phyloP scores from a whole-genome alignment of 2,797 vertebrate genomes.

The Lacerta agilis region DNA sequence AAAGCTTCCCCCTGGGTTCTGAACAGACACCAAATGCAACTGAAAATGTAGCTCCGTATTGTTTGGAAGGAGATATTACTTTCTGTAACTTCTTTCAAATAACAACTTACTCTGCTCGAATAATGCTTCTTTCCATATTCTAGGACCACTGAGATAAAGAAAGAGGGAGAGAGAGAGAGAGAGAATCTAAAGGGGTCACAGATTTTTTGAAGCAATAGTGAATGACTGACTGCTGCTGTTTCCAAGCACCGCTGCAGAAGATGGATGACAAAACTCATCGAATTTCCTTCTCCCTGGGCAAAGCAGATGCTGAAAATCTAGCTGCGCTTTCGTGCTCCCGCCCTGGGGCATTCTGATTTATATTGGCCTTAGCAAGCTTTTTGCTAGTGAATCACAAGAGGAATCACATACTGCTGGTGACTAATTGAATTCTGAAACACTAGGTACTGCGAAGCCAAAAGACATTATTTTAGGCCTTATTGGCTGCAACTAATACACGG shows the following conservation, averaged over 20 bases:
- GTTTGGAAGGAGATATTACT: neutral
- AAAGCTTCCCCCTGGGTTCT: neutral
- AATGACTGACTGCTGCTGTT: constrained; percentile 65
- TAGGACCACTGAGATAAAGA: constrained; percentile 11
- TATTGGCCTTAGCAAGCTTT: constrained; percentile 48
- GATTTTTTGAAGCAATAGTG: constrained; percentile 33
- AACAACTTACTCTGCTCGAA: neutral
- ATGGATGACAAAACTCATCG: constrained; percentile 52
- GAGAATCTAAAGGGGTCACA: neutral
- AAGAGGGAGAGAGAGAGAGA: too few relatives aligned
- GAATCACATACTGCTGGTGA: constrained; percentile 49
- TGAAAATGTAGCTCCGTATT: neutral
- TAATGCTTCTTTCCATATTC: neutral
- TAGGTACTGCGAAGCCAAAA: neutral
- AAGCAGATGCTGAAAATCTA: constrained; percentile 58
- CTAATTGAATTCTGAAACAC: constrained; percentile 53
- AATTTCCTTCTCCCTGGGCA: constrained; percentile 49
- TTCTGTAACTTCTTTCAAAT: neutral
- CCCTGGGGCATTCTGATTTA: constrained; percentile 59
- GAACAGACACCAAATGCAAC: neutral
- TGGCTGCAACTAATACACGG: constrained; percentile 22
- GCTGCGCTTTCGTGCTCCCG: constrained; percentile 23
- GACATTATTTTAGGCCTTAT: neutral
- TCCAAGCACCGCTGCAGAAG: constrained; percentile 50
- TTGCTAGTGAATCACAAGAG: constrained; percentile 42